Conservation (phyloP, 1,140 invertebrate species). For the Notospermus geniculatus region DNA sequence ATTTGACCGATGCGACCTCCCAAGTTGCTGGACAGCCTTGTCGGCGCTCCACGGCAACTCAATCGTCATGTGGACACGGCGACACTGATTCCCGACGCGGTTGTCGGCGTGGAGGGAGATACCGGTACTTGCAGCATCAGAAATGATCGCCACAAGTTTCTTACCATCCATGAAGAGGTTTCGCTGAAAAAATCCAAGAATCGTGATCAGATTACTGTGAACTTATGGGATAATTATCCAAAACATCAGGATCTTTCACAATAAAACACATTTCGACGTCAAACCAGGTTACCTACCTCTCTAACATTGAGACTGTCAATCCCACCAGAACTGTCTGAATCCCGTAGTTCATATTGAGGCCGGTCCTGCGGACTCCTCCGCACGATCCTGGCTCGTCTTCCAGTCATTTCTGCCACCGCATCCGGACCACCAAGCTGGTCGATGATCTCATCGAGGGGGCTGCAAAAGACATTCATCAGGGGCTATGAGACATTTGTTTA, state of each 20-base stretch:
- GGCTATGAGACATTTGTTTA: too few relatives aligned
- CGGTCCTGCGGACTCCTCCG: constrained; percentile 21
- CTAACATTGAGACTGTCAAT: constrained; percentile 47
- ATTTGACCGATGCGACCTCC: constrained; percentile 48
- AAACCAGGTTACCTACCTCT: constrained; percentile 32
- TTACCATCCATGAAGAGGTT: constrained; percentile 48
- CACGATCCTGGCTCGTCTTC: constrained; percentile 40
- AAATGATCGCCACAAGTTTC: constrained; percentile 48
- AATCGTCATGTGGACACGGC: constrained; percentile 45
- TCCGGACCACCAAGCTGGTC: constrained; percentile 41
- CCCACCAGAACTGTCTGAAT: constrained; percentile 30
- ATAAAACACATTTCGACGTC: background rate
- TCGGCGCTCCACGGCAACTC: constrained; percentile 51
- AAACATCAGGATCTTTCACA: background rate
- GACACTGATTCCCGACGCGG: constrained; percentile 33
- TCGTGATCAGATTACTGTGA: too few relatives aligned
- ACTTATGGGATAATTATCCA: too few relatives aligned
- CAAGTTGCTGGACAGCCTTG: constrained; percentile 50
- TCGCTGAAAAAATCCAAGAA: constrained; percentile 36
- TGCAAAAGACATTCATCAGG: constrained; percentile 24
- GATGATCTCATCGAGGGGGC: constrained; percentile 48
- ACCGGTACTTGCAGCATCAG: constrained; percentile 50
- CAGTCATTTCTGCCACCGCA: constrained; percentile 46
- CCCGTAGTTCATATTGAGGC: constrained; percentile 39
- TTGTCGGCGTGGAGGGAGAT: constrained; percentile 50